Evolutionary conservation across 2,888 invertebrate genomes (phyloP).

Genomic region (Halocaridina rubra): DNA sequence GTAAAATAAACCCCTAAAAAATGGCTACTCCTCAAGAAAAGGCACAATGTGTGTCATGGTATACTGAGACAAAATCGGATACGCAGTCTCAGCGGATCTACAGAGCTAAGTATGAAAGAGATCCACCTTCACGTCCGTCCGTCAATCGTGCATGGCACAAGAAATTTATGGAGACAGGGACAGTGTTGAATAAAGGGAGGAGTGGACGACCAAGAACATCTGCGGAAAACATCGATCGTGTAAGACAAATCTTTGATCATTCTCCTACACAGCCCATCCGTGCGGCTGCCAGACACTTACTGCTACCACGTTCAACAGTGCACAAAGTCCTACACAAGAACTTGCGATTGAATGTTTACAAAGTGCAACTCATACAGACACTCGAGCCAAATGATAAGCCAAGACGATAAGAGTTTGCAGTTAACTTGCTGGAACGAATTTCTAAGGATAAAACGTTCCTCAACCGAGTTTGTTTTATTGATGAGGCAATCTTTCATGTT

Average conservation of each 20-base stretch:
- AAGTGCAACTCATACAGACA: neutral
- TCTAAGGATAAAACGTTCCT: neutral
- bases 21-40: neutral
- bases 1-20: neutral
- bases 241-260: neutral
- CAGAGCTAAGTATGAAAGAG: conserved; percentile 20
- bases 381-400: neutral
- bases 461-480: neutral
- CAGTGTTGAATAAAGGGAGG: conserved; percentile 33
- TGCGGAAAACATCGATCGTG: neutral
- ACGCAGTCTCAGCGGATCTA: neutral
- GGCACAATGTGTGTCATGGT: neutral
- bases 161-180: conserved; percentile 20
- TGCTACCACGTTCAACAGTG: conserved; percentile 13
- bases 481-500: too few relatives aligned
- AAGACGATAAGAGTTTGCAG: neutral
- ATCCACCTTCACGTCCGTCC: neutral
- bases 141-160: conserved; percentile 2
- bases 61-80: conserved; percentile 12
- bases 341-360: neutral
- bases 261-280: conserved; percentile 15
- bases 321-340: neutral
- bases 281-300: conserved; percentile 9
- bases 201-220: neutral
- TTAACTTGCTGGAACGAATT: neutral